Percentiles rank a stretch among this genome's conserved stretches.
Evolutionary conservation across 1,140 invertebrate genomes (phyloP).

Genomic region (Vollenhovia emeryi): DNA sequence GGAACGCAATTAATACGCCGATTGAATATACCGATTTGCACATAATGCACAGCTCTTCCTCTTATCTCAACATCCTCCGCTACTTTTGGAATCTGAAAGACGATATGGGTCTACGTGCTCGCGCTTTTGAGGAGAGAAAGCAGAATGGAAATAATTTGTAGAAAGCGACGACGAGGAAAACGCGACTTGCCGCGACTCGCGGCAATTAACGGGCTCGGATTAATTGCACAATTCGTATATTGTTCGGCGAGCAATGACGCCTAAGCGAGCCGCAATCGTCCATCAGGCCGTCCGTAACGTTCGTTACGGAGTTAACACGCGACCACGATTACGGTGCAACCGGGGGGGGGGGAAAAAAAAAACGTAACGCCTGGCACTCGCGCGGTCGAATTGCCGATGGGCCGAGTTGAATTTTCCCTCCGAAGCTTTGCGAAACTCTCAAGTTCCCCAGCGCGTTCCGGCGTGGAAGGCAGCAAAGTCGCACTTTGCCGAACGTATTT

Average conservation of each 20-base stretch:
- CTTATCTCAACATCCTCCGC: neutral
- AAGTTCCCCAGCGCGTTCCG: too few species aligned
- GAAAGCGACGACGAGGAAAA: slow-evolving; percentile 18
- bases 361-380: neutral
- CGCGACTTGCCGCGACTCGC: neutral
- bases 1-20: neutral
- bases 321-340: neutral
- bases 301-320: neutral
- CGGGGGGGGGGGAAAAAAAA: too few species aligned
- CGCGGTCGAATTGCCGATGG: neutral
- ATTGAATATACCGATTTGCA: neutral
- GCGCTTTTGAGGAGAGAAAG: slow-evolving; percentile 24
- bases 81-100: neutral
- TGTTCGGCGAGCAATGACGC: neutral
- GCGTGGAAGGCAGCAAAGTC: neutral
- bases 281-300: neutral
- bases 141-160: slow-evolving; percentile 35
- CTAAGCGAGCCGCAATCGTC: neutral
- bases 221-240: slow-evolving; percentile 21
- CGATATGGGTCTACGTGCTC: neutral
- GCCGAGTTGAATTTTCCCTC: neutral
- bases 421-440: neutral
- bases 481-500: neutral
- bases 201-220: slow-evolving; percentile 27
- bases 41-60: neutral